These are phyloP conservation scores for Clarias gariepinus DNA, from an alignment of 2,113 vertebrate species.

Conservation along the genomic window DNA sequence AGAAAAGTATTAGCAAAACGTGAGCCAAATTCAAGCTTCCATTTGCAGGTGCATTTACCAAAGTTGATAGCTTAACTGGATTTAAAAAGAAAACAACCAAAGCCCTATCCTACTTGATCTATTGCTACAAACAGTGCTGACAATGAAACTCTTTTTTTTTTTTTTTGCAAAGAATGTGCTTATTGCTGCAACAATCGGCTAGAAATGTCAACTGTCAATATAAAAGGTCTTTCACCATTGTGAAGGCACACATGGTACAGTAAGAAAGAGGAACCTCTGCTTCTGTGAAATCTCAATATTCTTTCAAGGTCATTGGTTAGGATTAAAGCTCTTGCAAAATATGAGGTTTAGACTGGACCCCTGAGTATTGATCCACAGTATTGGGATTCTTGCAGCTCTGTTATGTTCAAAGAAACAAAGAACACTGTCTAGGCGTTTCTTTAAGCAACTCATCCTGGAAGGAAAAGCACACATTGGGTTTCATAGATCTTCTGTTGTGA, in stretches of 20 bases:
- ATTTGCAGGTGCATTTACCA: background rate
- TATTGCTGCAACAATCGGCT: background rate
- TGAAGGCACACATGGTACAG: background rate
- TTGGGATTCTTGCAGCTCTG: slow-evolving; percentile 13
- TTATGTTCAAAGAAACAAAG: slow-evolving; percentile 14
- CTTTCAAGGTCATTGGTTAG: slow-evolving; percentile 27
- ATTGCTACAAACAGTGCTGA: background rate
- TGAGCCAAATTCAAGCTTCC: slow-evolving; percentile 8
- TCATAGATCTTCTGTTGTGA: slow-evolving; percentile 21
- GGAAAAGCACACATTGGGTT: background rate
- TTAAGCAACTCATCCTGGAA: slow-evolving; percentile 13
- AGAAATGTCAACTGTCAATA: background rate
- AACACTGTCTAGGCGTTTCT: background rate
- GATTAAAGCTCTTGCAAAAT: background rate
- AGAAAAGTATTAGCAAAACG: slow-evolving; percentile 15
- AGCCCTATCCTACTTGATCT: background rate
- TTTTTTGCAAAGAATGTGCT: background rate
- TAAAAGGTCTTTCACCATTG: background rate
- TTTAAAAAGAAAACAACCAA: background rate
- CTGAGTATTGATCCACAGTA: slow-evolving; percentile 33
- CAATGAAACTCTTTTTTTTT: background rate
- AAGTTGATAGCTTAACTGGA: background rate
- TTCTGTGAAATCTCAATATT: background rate
- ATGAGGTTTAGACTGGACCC: slow-evolving; percentile 27
- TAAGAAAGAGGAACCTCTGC: background rate